Evolutionary conservation across 2,113 vertebrate species (phyloP), one percentile per base, ranked within the genome.

Genomic region (Taurulus bubalis): DNA sequence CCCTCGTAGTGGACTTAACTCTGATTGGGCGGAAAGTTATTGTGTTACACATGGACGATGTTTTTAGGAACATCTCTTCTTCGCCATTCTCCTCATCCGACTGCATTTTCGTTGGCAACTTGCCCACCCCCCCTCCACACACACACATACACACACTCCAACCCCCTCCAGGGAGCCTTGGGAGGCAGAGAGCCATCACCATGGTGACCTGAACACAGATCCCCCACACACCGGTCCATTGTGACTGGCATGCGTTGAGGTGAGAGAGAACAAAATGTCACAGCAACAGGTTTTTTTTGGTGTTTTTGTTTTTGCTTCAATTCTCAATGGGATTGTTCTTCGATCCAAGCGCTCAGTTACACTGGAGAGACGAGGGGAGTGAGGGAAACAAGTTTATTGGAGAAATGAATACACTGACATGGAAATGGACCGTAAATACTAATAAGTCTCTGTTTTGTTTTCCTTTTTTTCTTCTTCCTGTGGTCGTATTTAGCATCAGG

Each of bases 201-300:
- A 96, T 96, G 94, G 95, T 93, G 93, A 96, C 93, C 81, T 84
- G 91, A 94, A 90, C 93, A 92, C 91, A 94, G 89, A 93, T 94
- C 90, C 91, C 91, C 82, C 80, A 89, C 91, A 92, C 91, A 92
- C 90, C 87, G 81, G 93, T 92, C 93, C 94, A 89, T 94, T 94
- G 94, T 94, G 94, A 92, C 94, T 92, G 90, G 89, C 87, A 83
- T 93, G 90, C 67, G 90, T 91, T 79, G 91, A 94, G 93, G 94
- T 95, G 93, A 93, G 93, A 93, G 92, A 83, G 92, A 95, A 94
- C 93, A 92, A 94, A 95, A 95, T 95, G 94, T 95, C 94, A 95
- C 92, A 92, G 94, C 95, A 95, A 95, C 94, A 93, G 93, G 86
- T 89, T 94, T 94, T 94, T 94, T 93, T 92, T 87, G 89, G 82